Conservation (phyloP, 2,888 invertebrate species). For the Lissonota sp. region DNA sequence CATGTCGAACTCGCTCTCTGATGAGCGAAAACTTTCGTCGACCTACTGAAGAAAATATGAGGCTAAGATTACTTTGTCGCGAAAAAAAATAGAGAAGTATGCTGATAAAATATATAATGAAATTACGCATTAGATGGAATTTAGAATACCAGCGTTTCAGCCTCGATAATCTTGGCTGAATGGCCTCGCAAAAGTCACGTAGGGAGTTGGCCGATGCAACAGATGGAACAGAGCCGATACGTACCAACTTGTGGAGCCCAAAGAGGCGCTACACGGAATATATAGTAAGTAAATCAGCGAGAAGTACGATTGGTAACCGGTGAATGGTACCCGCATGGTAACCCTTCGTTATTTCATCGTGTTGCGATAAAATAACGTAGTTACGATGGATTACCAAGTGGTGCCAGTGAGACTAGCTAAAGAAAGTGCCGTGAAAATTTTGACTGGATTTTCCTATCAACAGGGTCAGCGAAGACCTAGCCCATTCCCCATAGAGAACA, state of each 20-base stretch:
- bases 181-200: conserved; percentile 50
- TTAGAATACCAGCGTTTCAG: conserved; percentile 31
- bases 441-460: conserved; percentile 26
- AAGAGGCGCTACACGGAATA: background rate
- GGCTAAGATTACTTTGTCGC: background rate
- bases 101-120: background rate
- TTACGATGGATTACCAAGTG: conserved; percentile 53
- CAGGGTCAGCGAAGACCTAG: conserved; percentile 27
- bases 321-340: background rate
- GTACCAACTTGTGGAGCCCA: conserved; percentile 39
- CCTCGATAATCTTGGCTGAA: background rate
- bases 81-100: background rate
- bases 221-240: conserved; percentile 59
- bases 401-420: conserved; percentile 17
- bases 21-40: background rate
- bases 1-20: background rate
- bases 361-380: conserved; percentile 35
- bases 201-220: conserved; percentile 53
- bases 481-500: conserved; percentile 61
- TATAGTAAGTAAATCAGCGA: background rate
- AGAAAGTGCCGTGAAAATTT: conserved; percentile 34
- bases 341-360: conserved; percentile 18
- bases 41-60: background rate
- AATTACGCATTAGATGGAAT: too few relatives aligned
- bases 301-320: background rate